Conservation (phyloP, 2,113 vertebrate species). For the Nyctereutes procyonoides region DNA sequence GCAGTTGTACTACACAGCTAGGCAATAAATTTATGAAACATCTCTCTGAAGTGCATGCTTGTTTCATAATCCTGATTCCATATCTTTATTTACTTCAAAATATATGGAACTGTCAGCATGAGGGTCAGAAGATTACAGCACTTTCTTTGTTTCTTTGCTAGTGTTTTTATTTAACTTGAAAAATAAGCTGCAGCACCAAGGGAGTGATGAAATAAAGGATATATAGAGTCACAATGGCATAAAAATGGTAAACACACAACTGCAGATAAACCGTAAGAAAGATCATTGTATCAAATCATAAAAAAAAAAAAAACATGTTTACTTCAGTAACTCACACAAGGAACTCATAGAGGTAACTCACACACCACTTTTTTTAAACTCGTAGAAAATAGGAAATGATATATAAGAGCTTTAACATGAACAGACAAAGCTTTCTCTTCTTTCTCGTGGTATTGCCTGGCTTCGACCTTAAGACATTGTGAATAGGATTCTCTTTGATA, state of each 20-base stretch:
- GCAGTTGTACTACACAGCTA: conserved; percentile 60
- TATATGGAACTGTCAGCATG: conserved; percentile 84
- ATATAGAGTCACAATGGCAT: conserved; percentile 70
- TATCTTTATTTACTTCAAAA: conserved; percentile 87
- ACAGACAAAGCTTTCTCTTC: background rate
- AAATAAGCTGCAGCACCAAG: conserved; percentile 80
- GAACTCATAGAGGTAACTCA: background rate
- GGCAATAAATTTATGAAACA: conserved; percentile 85
- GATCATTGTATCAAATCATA: background rate
- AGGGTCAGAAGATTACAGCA: conserved; percentile 84
- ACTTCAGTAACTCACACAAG: conserved; percentile 58
- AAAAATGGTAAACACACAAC: conserved; percentile 78
- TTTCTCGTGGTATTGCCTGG: background rate
- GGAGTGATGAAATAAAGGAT: conserved; percentile 83
- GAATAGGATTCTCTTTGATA: background rate
- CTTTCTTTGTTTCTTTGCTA: conserved; percentile 80
- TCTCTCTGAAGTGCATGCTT: conserved; percentile 80
- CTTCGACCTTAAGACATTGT: conserved; percentile 67
- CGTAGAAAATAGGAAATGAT: conserved; percentile 68
- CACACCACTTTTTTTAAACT: conserved; percentile 73
- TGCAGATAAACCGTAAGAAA: conserved; percentile 49
- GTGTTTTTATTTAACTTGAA: conserved; percentile 85
- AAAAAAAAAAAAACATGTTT: conserved; percentile 54
- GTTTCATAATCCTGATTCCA: conserved; percentile 85
- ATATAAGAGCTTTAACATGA: conserved; percentile 3